Evolutionary conservation across 2,888 invertebrate species (phyloP).

Genomic region (Stenchaetothrips biformis): DNA sequence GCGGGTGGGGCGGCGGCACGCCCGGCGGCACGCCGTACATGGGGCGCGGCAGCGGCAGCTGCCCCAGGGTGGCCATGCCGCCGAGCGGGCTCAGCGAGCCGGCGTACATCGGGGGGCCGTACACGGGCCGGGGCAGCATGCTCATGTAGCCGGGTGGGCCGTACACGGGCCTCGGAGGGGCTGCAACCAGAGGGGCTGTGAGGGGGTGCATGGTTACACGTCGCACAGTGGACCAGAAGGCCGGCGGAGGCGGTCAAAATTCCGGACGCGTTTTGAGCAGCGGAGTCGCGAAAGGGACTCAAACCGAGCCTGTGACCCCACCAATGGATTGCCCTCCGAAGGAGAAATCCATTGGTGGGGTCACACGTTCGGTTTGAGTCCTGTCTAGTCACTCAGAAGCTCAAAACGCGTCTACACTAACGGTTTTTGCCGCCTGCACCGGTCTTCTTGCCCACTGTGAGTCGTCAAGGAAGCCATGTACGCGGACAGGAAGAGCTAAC

Average conservation of each 20-base stretch:
- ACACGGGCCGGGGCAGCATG: background rate
- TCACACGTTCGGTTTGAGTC: no score
- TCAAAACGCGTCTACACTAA: no score
- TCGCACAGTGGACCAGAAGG: background rate
- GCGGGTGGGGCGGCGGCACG: background rate
- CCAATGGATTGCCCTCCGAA: no score
- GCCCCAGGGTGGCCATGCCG: background rate
- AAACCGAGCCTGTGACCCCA: no score
- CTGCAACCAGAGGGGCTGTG: background rate
- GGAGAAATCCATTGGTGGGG: no score
- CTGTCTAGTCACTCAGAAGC: no score
- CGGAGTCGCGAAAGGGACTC: no score
- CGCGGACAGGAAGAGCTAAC: no score
- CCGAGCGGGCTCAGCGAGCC: background rate
- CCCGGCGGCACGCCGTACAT: background rate
- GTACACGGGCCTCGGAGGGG: background rate
- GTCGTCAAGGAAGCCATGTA: no score
- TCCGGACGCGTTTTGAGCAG: no score
- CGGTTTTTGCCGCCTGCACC: no score
- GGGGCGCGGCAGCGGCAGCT: background rate
- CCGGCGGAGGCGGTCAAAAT: background rate
- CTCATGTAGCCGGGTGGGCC: slow-evolving; percentile 6
- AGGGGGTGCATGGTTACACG: background rate
- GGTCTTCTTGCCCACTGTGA: no score
- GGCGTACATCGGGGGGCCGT: slow-evolving; percentile 7